Evolutionary conservation across 2,888 invertebrate genomes (phyloP), one percentile per base, ranked within the genome.

Genomic region (Hemicrepidius hirtus): DNA sequence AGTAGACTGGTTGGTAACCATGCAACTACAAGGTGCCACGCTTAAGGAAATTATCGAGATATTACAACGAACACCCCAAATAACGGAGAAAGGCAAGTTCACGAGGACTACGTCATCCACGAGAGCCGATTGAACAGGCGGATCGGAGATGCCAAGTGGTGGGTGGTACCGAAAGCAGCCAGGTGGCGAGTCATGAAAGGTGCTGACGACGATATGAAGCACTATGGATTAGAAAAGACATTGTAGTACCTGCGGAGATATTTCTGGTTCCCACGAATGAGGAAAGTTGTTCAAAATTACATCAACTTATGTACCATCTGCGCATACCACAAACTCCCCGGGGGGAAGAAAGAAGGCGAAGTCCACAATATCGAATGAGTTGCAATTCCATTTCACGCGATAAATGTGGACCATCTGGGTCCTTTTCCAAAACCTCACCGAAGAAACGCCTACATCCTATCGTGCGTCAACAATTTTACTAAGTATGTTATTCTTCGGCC

Each of bases 401-500:
- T 86, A 12, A 84, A 86, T 71, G 57, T 86, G 0, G 85, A 86
- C 74, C 85, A 86, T 71, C 67, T 86, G 3, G 85, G 84, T 0
- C 85, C 84, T 7, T 86, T 85, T 72, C 77, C 82, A 3, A 80
- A 74, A n/a, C 83, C 81, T 62, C 77, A 68, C 12, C 77, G 71
- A 0, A 79, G 80, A 16, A 84, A 85, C 64, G 75, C 74, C 4
- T 77, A 84, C 28, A 53, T 84, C n/a, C 63, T 86, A n/a, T 80
- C 77, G 0, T 70, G 82, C 3, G 80, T 85, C 0, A 85, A 85
- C 55, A 82, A 75, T 0, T 85, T 86, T 57, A 71, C 59, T n/a
- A 67, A 71, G 37, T 67, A 32, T 28, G n/a, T 50, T 21, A n/a
- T 67, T 24, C 20, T 67, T 10, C 16, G 35, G 18, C 57, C 73